Evolutionary conservation across 2,113 vertebrate genomes (phyloP), one percentile per base, ranked within the genome.

Genomic region (Emydura subglobosa): DNA sequence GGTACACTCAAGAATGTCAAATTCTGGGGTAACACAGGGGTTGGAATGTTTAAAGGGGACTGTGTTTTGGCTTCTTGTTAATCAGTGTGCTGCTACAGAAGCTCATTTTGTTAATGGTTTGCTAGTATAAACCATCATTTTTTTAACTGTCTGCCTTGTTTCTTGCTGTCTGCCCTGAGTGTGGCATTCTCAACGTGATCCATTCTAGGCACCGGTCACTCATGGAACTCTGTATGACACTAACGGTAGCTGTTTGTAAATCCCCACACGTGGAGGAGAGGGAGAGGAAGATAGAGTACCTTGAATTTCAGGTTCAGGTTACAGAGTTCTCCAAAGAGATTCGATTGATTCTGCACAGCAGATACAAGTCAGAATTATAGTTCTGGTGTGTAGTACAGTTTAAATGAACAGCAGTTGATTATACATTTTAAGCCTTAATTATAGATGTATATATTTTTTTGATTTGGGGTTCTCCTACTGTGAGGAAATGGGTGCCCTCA

Each of bases 301-400:
- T 54, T 3, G n/a, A 81, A 3, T 65, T 68, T 68, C 65, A 68
- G 31, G 34, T 68, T 88, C 72, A 13, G 79, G 2, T 0, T 0
- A 17, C 34, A 85, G 65, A 80, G 1, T 61, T 88, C 88, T 87
- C 31, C 31, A 21, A 10, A 85, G 10, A 83, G 1, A 0, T 74
- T 79, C 72, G 5, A 65, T 54, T 51, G 14, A 47, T 12, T 53
- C 42, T 34, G 16, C 95, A 87, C 22, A 86, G 10, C 4, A 79
- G 47, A 80, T 5, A 57, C 3, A 92, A 55, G 79, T n/a, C 24
- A 85, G 54, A 88, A 79, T 92, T 83, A 42, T 2, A 55, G 49
- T 88, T 87, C 68, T 86, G 81, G 39, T 76, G 72, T 44, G 24
- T 39, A 76, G 24, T n/a, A n/a, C 14, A 51, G 89, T 95, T 92